Base-by-base conservation (phyloP, 1,140 invertebrate species). In the Saccostrea cuccullata region DNA sequence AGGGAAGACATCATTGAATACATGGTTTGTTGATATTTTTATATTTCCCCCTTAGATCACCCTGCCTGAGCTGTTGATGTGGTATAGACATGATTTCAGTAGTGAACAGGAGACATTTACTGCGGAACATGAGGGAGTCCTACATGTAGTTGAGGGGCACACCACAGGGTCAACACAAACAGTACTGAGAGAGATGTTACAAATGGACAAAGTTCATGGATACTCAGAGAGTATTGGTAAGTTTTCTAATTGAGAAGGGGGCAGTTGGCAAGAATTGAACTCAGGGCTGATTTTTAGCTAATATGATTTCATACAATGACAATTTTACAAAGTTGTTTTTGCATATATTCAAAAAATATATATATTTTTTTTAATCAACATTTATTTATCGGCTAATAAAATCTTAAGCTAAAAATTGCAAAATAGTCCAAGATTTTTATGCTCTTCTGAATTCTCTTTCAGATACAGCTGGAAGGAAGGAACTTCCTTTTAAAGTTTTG, bases 81-180 rank as follows among this genome's bases (percentile, higher is more conserved):
- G 92, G 91, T 91, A 93, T 83, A 88, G 90, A 70, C 87, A 90
- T 70, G 91, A 94, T 56, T 92, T 94, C 56, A 89, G 91, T 55
- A 85, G 87, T 58, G 85, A 89, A 0, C 83, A 86, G 30, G 86
- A 89, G 55, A 40, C 89, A 20, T 86, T 85, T 40, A 87, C 70
- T 17, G 87, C 88, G 56, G 90, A 90, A 36, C 89, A 90, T 82
- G 91, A 92, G 56, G 92, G 90, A 58, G 89, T 94, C 8, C 73
- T 94, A 0, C 89, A 90, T 30, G 93, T 93, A 87, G 89, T 94
- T 26, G 84, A 89, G 12, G 87, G 87, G 13, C 86, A 92, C n/a
- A 58, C 92, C 23, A 84, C 55, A 30, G 91, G 88, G 56, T 85
- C 89, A 3, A 91, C 89, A 86, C 90, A 91, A 55, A 73, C 82